Base-by-base conservation (phyloP, 2,797 vertebrate genomes). In the Phyllotis vaccarum region DNA sequence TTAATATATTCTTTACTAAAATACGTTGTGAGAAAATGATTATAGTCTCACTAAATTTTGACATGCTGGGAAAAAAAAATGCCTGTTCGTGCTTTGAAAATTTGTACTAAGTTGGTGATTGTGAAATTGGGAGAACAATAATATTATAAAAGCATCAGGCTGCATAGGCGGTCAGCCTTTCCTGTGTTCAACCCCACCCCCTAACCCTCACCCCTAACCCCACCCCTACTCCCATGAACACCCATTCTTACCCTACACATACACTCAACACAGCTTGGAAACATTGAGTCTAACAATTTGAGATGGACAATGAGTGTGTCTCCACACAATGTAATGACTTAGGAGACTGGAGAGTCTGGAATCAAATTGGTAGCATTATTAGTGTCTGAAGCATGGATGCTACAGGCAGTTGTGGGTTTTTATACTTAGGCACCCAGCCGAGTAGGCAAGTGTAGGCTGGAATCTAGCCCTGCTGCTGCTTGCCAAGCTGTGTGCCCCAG, bases 1-100 rank as follows among this genome's bases (percentile, higher is more conserved):
- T 97, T 97, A 95, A 96, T 96, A 90, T 86, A 96, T 70, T 97
- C 97, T 97, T 97, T 97, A 96, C 89, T 95, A 64, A 96, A 96
- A 97, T 96, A 93, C 95, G 96, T 80, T 95, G 95, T 95, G 93
- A 97, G 94, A 92, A 97, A 97, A 96, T 97, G 91, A 97, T 96
- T 97, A 97, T 96, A 97, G 89, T 93, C 95, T 96, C 97, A 96
- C 95, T 90, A 72, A 78, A 89, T 96, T 96, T 93, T 97, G 95
- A 97, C 96, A 97, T 62, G 40, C 86, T 93, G 31, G 43, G 94
- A 46, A 94, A 94, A 97, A 96, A 95, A 96, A 97, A 85, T 92
- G 80, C 34, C 91, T 97, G 72, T 95, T 95, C 83, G 21, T 82
- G 96, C 94, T 94, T 95, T 90, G 92, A 89, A 91, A 95, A 95